Percentiles rank a stretch among this genome's conserved stretches.
These are phyloP conservation scores for Rynchops niger DNA, from an alignment of 2,113 vertebrate species.

Conservation along the genomic window DNA sequence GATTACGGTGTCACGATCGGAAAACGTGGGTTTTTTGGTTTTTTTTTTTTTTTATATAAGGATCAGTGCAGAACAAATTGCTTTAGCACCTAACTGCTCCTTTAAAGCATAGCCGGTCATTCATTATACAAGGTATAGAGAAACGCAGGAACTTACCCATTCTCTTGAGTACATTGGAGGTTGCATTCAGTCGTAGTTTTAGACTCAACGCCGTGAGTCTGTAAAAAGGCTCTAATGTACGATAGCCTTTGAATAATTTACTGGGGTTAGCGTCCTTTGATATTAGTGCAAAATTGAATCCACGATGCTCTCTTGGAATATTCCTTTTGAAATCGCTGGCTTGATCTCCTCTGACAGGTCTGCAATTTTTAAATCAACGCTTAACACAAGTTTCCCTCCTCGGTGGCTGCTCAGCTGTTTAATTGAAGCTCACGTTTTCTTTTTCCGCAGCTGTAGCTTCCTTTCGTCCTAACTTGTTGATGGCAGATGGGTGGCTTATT, in stretches of 20 bases:
- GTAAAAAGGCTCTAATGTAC: constrained; percentile 86
- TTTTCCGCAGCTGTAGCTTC: constrained; percentile 78
- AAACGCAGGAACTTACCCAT: constrained; percentile 96
- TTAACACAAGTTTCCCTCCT: constrained; percentile 68
- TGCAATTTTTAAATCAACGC: constrained; percentile 47
- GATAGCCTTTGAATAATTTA: constrained; percentile 87
- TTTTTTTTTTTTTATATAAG: constrained; percentile 23
- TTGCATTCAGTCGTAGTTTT: constrained; percentile 99
- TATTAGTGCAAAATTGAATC: constrained; percentile 72
- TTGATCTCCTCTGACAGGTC: constrained; percentile 68
- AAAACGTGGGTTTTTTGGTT: neutral
- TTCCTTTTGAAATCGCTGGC: constrained; percentile 73
- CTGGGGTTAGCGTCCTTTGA: constrained; percentile 63
- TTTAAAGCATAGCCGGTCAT: constrained; percentile 45
- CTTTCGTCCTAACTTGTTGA: constrained; percentile 95
- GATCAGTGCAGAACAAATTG: constrained; percentile 34
- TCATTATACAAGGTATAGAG: constrained; percentile 64
- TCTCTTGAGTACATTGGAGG: constrained; percentile 99
- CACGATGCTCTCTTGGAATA: constrained; percentile 63
- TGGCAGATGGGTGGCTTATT: constrained; percentile 89
- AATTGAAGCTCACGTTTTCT: constrained; percentile 82
- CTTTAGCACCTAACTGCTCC: constrained; percentile 32
- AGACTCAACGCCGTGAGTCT: constrained; percentile 91
- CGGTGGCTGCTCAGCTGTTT: constrained; percentile 79
- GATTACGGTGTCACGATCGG: constrained; percentile 29